Base-by-base conservation (phyloP, 1,140 invertebrate species). In the Tetramorium parvispinum region DNA sequence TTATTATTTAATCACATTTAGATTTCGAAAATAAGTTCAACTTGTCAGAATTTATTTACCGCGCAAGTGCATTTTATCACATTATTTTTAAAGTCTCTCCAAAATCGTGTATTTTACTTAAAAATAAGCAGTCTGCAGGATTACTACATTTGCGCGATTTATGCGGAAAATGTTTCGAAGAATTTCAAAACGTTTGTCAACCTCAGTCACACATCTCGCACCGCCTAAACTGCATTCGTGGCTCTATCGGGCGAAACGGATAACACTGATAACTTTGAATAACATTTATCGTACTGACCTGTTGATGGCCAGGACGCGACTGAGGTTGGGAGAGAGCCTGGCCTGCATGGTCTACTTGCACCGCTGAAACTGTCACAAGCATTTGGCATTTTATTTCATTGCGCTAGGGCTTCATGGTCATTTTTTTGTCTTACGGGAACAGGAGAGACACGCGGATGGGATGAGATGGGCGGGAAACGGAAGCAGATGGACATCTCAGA, bases 331-430 rank as follows among this genome's bases (percentile, higher is more conserved):
- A 94, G 92, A 94, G 94, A 94, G 94, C 94, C 94, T 94, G 94
- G 94, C 93, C 94, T 95, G 94, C 94, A 93, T 95, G 94, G 93
- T 94, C 94, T 94, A 94, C 94, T 94, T 95, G 94, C 94, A 94
- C 94, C 94, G 93, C 94, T 95, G 94, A 95, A 95, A 95, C 93
- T 94, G 93, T 94, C 92, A 94, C 93, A 94, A 95, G 92, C 90
- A 94, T 93, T 94, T 93, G 92, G 91, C 92, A 91, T 94, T 94
- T 94, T 94, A 94, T 93, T 93, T 90, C 88, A 93, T 91, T 92
- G 71, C 65, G 61, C 85, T 90, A 61, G 24, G 59, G 7, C 57
- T 83, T 85, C 18, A 40, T 61, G 59, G 32, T n/a, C 46, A 71
- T 88, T 85, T 79, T 78, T 85, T 79, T 78, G 76, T 85, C 85